Conservation (phyloP, 2,797 vertebrate genomes). For the Neosilurus mollespiculum region DNA sequence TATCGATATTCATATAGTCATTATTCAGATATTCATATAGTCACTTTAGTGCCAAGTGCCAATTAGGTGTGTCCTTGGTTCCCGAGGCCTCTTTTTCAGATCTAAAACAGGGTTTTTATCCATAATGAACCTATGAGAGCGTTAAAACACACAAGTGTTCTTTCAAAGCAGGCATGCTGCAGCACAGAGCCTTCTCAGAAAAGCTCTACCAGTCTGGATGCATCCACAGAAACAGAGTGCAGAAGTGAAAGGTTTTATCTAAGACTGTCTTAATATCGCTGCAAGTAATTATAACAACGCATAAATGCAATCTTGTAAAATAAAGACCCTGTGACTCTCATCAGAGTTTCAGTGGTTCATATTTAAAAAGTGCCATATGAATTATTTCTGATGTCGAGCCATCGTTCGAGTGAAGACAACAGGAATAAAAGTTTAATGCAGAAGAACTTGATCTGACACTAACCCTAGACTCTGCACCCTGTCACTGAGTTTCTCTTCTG, state of each 20-base stretch:
- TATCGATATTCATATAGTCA: constrained; percentile 70
- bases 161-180: constrained; percentile 45
- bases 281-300: constrained; percentile 67
- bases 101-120: constrained; percentile 74
- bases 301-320: constrained; percentile 61
- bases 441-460: constrained; percentile 61
- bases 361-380: constrained; percentile 59
- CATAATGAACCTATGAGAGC: constrained; percentile 78
- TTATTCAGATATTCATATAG: constrained; percentile 68
- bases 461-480: not conserved
- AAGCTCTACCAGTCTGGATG: constrained; percentile 26
- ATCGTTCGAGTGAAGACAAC: constrained; percentile 59
- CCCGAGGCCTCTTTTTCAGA: constrained; percentile 69
- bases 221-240: constrained; percentile 38
- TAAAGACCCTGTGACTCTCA: constrained; percentile 59
- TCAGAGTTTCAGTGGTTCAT: constrained; percentile 68
- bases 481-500: too few species aligned
- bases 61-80: constrained; percentile 65
- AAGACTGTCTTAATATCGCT: constrained; percentile 57
- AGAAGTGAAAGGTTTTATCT: constrained; percentile 41
- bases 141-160: constrained; percentile 47
- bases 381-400: constrained; percentile 58
- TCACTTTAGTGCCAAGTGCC: constrained; percentile 38
- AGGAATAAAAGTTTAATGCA: constrained; percentile 74
- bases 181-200: constrained; percentile 37